Evolutionary conservation across 2,888 invertebrate species (phyloP), one percentile per base, ranked within the genome.

Genomic region (Coremacera marginata): DNA sequence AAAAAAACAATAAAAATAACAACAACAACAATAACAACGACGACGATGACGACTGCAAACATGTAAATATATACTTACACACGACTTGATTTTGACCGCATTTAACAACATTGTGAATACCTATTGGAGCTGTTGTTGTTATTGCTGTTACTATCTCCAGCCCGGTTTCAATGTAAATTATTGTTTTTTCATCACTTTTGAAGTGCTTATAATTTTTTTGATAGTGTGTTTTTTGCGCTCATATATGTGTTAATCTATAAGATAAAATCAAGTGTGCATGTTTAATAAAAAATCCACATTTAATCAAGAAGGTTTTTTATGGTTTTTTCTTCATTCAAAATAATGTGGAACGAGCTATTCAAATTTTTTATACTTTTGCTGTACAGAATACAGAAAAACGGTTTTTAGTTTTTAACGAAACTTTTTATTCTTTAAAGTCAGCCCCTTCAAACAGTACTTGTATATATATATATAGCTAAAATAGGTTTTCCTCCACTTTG

Each of bases 21-120:
- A 72, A 74, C 65, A 74, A 75, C 49, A 75, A 74, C n/a, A 65
- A 37, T 4, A 67, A 37, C 5, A 19, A 31, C n/a, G n/a, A 8
- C 16, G 19, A 55, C n/a, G 4, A 72, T 11, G 55, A 74, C 65
- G 51, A 75, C 49, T 65, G 52, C 27, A 74, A 27, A 34, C 52
- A 52, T 44, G 51, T 51, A 14, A 51, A 34, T 51, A 52, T 51
- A 27, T 49, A 31, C 11, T 5, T 57, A 57, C 34, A 9, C n/a
- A 14, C 19, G n/a, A 71, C 37, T 60, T 55, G 71, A 60, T 71
- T 71, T 71, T 71, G 71, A 71, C 71, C 71, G 71, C 60, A 71
- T 71, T 57, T 71, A 60, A 22, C 44, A 14, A 60, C 44, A 37
- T 19, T 11, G 44, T 44, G 44, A 44, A 44, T 44, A 44, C 11